Conservation (phyloP, 2,113 vertebrate genomes). For the Prunella fulvescens region DNA sequence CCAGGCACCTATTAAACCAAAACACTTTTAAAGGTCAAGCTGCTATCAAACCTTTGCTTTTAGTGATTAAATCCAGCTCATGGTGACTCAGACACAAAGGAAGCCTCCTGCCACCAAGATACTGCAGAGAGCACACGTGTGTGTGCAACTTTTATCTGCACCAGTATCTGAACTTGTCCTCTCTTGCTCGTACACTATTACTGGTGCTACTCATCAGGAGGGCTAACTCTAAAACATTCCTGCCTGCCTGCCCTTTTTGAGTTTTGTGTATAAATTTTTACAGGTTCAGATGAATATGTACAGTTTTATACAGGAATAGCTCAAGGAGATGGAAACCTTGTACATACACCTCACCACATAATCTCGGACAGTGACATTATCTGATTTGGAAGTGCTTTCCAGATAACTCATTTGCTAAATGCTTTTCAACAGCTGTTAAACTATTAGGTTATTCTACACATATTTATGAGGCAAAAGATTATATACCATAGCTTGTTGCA, state of each 20-base stretch:
- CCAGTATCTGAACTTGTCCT: background rate
- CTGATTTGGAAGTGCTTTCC: slow-evolving; percentile 1
- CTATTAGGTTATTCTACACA: background rate
- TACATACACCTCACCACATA: background rate
- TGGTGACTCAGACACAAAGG: background rate
- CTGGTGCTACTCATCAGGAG: background rate
- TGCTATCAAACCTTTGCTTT: background rate
- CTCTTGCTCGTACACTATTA: background rate
- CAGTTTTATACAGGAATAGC: background rate
- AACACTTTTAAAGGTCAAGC: background rate
- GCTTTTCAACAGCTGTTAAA: slow-evolving; percentile 43
- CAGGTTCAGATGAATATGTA: background rate
- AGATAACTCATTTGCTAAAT: slow-evolving; percentile 40
- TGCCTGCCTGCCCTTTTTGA: background rate
- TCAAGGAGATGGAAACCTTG: background rate
- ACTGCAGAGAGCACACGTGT: background rate
- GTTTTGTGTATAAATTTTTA: background rate
- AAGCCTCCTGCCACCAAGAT: background rate
- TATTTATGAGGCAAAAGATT: slow-evolving; percentile 12
- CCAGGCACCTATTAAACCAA: background rate
- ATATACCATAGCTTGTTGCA: background rate
- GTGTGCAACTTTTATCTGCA: background rate
- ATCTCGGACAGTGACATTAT: background rate
- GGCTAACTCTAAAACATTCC: background rate
- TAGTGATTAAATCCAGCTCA: background rate